Conservation (phyloP, 2,888 invertebrate genomes). For the Dyspetes luteomarginatus region DNA sequence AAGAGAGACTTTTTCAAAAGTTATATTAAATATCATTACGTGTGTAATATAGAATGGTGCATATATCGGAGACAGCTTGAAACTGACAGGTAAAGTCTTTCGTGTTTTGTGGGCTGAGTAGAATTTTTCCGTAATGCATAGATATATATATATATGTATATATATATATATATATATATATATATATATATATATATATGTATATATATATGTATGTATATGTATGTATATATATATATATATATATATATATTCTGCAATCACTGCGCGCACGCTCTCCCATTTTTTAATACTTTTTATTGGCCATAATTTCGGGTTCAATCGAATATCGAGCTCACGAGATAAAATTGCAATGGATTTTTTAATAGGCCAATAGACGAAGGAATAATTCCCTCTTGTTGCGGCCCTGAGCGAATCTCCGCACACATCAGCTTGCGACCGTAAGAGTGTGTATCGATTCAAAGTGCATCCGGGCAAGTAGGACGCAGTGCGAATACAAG, state of each 20-base stretch:
- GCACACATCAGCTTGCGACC: conserved; percentile 28
- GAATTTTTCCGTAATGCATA: conserved; percentile 4
- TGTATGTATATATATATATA: too few relatives aligned
- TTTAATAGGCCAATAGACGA: too few relatives aligned
- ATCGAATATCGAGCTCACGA: too few relatives aligned
- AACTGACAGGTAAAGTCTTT: conserved; percentile 32
- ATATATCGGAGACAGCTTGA: conserved; percentile 11
- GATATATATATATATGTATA: background rate
- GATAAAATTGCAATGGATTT: too few relatives aligned
- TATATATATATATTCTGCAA: too few relatives aligned
- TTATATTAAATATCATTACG: background rate
- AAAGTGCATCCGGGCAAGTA: conserved; percentile 62
- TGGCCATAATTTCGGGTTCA: too few relatives aligned
- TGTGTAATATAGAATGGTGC: conserved; percentile 12
- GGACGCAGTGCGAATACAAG: conserved; percentile 61
- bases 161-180: conserved; percentile 6
- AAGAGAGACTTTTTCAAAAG: background rate
- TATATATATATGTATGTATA: too few relatives aligned
- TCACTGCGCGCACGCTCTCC: too few relatives aligned
- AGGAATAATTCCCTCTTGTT: conserved; percentile 27
- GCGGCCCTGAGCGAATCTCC: conserved; percentile 35
- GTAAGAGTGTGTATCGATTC: conserved; percentile 65
- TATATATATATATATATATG: conserved; percentile 12
- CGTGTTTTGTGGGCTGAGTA: background rate
- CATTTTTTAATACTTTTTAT: too few relatives aligned